Evolutionary conservation across 1,140 invertebrate genomes (phyloP).

Genomic region (Neocloeon triangulifer): DNA sequence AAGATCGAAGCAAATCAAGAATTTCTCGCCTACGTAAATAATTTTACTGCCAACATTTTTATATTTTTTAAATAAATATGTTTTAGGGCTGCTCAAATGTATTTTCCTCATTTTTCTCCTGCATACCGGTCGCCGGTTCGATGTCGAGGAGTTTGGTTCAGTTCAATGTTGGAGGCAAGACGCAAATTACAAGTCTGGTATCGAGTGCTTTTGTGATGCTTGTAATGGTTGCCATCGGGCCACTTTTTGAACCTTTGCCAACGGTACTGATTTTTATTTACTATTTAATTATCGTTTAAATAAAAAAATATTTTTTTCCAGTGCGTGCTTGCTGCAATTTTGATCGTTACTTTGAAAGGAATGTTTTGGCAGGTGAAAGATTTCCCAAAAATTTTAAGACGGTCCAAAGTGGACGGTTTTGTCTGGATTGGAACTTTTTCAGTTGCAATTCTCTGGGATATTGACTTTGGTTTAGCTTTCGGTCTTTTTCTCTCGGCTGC

Average conservation of each 20-base stretch:
- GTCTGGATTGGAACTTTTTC: slow-evolving; percentile 31
- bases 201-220: slow-evolving; percentile 41
- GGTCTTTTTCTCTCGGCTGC: slow-evolving; percentile 26
- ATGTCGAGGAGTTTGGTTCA: slow-evolving; percentile 13
- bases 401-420: slow-evolving; percentile 26
- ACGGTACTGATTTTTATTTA: no score
- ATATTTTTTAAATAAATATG: no score
- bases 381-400: slow-evolving; percentile 22
- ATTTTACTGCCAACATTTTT: no score
- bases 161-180: slow-evolving; percentile 18
- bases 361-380: slow-evolving; percentile 67
- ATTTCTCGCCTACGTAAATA: slow-evolving; percentile 32
- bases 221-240: slow-evolving; percentile 62
- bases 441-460: slow-evolving; percentile 29
- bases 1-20: slow-evolving; percentile 79
- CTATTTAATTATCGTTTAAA: no score
- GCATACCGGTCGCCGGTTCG: slow-evolving; percentile 3
- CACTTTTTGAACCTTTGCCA: slow-evolving; percentile 60
- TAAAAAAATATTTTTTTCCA: slow-evolving; percentile 21
- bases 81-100: slow-evolving; percentile 2
- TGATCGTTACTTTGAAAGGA: slow-evolving; percentile 73
- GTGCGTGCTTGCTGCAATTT: slow-evolving; percentile 69
- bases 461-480: slow-evolving; percentile 28
- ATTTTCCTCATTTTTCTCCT: slow-evolving; percentile 1
- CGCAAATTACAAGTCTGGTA: slow-evolving; percentile 22